Base-by-base conservation (phyloP, 2,113 vertebrate genomes). In the Pelusios castaneus region DNA sequence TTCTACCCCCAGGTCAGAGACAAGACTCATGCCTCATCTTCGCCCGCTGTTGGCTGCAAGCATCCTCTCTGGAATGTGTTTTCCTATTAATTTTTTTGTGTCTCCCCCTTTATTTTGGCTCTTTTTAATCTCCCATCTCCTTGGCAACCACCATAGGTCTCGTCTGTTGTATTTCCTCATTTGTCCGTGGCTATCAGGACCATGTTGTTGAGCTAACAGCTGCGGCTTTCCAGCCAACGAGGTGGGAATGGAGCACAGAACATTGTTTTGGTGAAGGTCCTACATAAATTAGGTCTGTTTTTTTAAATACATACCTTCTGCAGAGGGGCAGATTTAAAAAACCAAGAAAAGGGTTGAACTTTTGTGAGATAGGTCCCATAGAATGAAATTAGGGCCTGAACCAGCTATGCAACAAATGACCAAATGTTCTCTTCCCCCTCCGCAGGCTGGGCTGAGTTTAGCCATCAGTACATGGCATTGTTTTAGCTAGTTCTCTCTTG, bases 191-290 rank as follows among this genome's bases (percentile, higher is more conserved):
- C 38, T 38, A 11, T 25, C 12, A 10, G 41, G 70, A 11, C 11
- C 19, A 22, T 25, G 22, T 43, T 22, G 70, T 22, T 12, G 22
- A 45, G 86, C 38, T 75, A 1, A 0, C 2, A 0, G 9, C 84
- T 80, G 45, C 1, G 1, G 47, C 52, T 58, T 29, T 38, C 9
- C 0, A 27, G 9, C 70, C 0, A 0, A 0, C 0, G 0, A 2
- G 13, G 21, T 10, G 10, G 5, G n/a, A 21, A 11, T 13, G 92
- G 54, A 58, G 88, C 27, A 5, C 45, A 29, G 1, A 27, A 0
- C 0, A 12, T 10, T 91, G 87, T 0, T 0, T 93, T 94, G 91
- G 93, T 90, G 90, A 88, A 85, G 96, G 94, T 96, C 96, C 96
- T 95, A 86, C 85, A 56, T 90, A 95, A 95, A 93, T 0, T 0